Conservation (phyloP, 2,797 vertebrate genomes). For the Bovichtus variegatus region DNA sequence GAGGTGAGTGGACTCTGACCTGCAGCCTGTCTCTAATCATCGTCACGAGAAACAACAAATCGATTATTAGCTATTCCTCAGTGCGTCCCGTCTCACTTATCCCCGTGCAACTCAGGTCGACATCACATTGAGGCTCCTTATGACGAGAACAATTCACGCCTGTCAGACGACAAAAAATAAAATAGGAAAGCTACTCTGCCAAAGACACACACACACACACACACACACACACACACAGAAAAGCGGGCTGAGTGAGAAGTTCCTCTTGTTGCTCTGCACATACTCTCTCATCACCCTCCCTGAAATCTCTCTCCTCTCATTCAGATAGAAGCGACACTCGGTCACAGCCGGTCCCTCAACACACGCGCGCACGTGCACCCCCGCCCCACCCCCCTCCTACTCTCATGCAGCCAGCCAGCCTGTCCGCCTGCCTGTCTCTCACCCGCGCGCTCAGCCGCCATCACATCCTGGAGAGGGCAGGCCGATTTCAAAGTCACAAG, state of each 20-base stretch:
- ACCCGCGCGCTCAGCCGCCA: constrained; percentile 52
- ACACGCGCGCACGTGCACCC: constrained; percentile 11
- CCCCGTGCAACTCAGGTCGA: constrained; percentile 29
- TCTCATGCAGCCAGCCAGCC: constrained; percentile 42
- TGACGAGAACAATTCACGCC: constrained; percentile 22
- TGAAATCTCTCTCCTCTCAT: constrained; percentile 44
- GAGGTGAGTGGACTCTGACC: constrained; percentile 40
- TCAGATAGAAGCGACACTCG: constrained; percentile 47
- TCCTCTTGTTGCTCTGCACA: constrained; percentile 30
- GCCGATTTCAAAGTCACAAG: constrained; percentile 86
- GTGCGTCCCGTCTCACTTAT: constrained; percentile 6
- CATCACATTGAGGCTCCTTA: constrained; percentile 18
- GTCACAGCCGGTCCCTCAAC: constrained; percentile 26
- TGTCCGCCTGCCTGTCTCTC: constrained; percentile 36
- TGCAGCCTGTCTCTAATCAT: constrained; percentile 42
- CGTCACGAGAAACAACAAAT: constrained; percentile 45
- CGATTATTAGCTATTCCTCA: constrained; percentile 49
- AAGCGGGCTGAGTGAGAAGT: constrained; percentile 20
- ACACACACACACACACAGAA: not conserved
- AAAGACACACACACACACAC: no score
- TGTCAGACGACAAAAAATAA: not conserved
- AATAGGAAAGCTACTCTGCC: not conserved
- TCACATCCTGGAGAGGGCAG: constrained; percentile 66
- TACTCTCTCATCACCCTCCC: constrained; percentile 54
- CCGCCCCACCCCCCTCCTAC: not conserved